Evolutionary conservation across 2,888 invertebrate species (phyloP).

Genomic region (Epirrhoe tristata): DNA sequence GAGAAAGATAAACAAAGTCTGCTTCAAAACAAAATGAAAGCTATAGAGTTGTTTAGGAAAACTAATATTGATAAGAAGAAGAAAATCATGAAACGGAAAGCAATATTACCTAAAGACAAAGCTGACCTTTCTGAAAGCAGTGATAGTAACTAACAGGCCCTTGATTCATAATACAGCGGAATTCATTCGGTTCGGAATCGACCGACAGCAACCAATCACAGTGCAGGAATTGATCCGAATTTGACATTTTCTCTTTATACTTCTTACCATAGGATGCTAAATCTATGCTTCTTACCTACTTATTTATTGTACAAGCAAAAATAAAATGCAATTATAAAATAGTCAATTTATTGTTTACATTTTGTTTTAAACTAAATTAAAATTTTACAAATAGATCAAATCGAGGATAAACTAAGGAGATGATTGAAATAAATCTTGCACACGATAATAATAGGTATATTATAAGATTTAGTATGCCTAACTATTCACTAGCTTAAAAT

Average conservation of each 20-base stretch:
- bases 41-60: constrained; percentile 90
- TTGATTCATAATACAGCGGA: too few relatives aligned
- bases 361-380: constrained; percentile 59
- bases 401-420: constrained; percentile 48
- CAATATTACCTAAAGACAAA: constrained; percentile 82
- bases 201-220: too few relatives aligned
- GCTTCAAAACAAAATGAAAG: constrained; percentile 89
- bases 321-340: constrained; percentile 69
- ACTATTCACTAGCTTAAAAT: constrained; percentile 27
- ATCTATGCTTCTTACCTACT: not conserved
- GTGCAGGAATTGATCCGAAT: too few relatives aligned
- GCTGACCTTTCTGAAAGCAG: constrained; percentile 88
- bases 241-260: too few relatives aligned
- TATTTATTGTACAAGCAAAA: constrained; percentile 35
- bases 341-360: constrained; percentile 79
- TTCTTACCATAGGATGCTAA: too few relatives aligned
- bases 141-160: constrained; percentile 82
- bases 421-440: constrained; percentile 53
- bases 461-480: constrained; percentile 26
- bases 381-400: constrained; percentile 54
- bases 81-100: constrained; percentile 72
- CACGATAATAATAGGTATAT: constrained; percentile 32
- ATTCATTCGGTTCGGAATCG: too few relatives aligned
- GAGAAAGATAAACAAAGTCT: constrained; percentile 88
- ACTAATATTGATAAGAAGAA: constrained; percentile 86